These are phyloP conservation scores for Remorina albescens DNA, from an alignment of 2,797 vertebrate species.

Conservation along the genomic window DNA sequence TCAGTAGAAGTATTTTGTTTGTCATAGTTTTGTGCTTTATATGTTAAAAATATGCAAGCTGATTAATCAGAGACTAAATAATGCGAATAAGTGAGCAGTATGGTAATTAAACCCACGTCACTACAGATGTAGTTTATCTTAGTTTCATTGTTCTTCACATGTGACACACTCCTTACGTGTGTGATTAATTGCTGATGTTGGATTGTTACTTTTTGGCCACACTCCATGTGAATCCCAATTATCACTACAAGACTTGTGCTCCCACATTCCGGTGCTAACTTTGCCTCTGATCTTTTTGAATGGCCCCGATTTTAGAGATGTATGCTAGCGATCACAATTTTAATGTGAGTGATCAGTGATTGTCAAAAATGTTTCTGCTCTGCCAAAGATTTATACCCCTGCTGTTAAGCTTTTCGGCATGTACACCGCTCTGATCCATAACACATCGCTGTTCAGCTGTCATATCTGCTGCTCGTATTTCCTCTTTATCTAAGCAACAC, in stretches of 20 bases:
- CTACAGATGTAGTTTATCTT: conserved; percentile 8
- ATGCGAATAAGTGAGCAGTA: neutral
- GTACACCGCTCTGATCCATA: conserved; percentile 62
- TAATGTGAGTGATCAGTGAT: conserved; percentile 35
- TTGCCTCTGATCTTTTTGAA: conserved; percentile 35
- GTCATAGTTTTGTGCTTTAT: neutral
- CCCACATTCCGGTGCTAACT: conserved; percentile 13
- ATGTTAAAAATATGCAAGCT: neutral
- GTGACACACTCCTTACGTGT: conserved; percentile 20
- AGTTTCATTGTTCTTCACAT: conserved; percentile 28
- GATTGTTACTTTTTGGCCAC: conserved; percentile 22
- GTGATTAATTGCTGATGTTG: conserved; percentile 38
- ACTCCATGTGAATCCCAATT: conserved; percentile 42
- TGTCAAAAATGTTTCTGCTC: conserved; percentile 42
- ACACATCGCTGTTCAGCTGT: conserved; percentile 64
- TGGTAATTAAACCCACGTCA: neutral
- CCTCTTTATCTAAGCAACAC: conserved; percentile 74
- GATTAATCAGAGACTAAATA: neutral
- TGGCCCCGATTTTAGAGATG: conserved; percentile 35
- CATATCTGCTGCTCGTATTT: conserved; percentile 73
- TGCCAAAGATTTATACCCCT: conserved; percentile 49
- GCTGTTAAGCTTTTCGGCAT: conserved; percentile 50
- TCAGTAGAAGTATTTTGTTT: too few relatives aligned
- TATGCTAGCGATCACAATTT: neutral
- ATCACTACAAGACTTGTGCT: conserved; percentile 40